Evolutionary conservation across 2,888 invertebrate species (phyloP).

Genomic region (Yponomeuta cagnagella): DNA sequence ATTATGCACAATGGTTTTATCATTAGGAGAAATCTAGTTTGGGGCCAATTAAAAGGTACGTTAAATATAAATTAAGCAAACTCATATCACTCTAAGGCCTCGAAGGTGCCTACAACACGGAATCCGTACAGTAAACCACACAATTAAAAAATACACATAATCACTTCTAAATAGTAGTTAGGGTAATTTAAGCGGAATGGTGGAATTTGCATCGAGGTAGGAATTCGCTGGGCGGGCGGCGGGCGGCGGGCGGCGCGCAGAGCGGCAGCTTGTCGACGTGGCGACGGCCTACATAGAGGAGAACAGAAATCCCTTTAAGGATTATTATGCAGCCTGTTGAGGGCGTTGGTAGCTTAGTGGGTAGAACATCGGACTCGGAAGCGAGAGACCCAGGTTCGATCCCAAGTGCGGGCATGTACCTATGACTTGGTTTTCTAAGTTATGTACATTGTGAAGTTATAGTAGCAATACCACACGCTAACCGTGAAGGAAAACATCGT

Average conservation of each 20-base stretch:
- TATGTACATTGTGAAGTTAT: too few species aligned
- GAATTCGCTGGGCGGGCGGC: slow-evolving; percentile 12
- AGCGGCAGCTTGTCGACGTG: background rate
- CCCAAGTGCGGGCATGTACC: too few species aligned
- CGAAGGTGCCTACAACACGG: background rate
- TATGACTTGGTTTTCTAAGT: too few species aligned
- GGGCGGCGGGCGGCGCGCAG: background rate
- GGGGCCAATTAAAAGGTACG: too few species aligned
- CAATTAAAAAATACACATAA: slow-evolving; percentile 24
- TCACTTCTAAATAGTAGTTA: slow-evolving; percentile 22
- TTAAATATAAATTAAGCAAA: background rate
- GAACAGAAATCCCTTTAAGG: background rate
- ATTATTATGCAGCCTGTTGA: too few species aligned
- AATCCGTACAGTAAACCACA: slow-evolving; percentile 14
- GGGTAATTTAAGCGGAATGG: slow-evolving; percentile 40
- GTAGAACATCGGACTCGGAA: too few species aligned
- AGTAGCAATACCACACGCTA: too few species aligned
- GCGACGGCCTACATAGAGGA: background rate
- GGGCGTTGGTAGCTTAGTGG: too few species aligned
- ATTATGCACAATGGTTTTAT: too few species aligned
- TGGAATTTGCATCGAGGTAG: slow-evolving; percentile 52
- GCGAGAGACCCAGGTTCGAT: too few species aligned
- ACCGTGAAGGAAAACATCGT: too few species aligned
- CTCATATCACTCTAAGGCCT: background rate
- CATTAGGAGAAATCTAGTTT: too few species aligned